A percentile compares a stretch with the other conserved stretches of the same genome.
phyloP scores from a whole-genome alignment of 1,140 invertebrate genomes.

The Musca vetustissima region DNA sequence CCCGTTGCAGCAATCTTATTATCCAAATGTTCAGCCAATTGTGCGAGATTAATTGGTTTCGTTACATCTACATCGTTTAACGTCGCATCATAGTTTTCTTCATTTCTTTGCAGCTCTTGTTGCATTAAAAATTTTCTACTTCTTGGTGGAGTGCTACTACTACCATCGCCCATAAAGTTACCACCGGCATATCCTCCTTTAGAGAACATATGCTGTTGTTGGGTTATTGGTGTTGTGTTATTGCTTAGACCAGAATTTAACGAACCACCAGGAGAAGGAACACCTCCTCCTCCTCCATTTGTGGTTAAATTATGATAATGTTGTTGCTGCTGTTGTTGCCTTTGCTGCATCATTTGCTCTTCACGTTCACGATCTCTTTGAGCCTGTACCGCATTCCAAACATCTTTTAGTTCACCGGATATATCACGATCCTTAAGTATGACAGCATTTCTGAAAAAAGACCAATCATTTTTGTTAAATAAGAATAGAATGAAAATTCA shows the following conservation, averaged over 20 bases:
- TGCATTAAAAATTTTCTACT: constrained; percentile 8
- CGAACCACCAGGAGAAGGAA: background rate
- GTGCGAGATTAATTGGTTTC: constrained; percentile 25
- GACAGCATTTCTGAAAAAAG: constrained; percentile 58
- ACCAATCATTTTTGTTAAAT: no score
- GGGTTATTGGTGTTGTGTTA: constrained; percentile 37
- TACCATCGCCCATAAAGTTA: background rate
- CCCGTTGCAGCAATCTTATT: constrained; percentile 40
- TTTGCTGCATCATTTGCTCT: constrained; percentile 54
- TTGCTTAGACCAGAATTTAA: background rate
- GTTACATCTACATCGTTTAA: background rate
- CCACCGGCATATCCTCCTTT: constrained; percentile 38
- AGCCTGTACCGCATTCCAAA: constrained; percentile 70
- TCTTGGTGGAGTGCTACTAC: constrained; percentile 11
- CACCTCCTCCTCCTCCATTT: no score
- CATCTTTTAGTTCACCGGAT: constrained; percentile 71
- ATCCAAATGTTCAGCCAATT: constrained; percentile 46
- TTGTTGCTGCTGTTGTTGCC: constrained; percentile 42
- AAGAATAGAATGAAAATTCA: background rate
- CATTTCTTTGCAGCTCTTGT: background rate
- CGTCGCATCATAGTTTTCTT: background rate
- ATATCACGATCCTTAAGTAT: constrained; percentile 70
- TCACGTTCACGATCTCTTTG: constrained; percentile 62
- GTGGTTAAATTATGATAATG: constrained; percentile 47
- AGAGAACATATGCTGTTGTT: constrained; percentile 53